Base-by-base conservation (phyloP, 2,888 invertebrate genomes). In the Spodoptera littoralis region DNA sequence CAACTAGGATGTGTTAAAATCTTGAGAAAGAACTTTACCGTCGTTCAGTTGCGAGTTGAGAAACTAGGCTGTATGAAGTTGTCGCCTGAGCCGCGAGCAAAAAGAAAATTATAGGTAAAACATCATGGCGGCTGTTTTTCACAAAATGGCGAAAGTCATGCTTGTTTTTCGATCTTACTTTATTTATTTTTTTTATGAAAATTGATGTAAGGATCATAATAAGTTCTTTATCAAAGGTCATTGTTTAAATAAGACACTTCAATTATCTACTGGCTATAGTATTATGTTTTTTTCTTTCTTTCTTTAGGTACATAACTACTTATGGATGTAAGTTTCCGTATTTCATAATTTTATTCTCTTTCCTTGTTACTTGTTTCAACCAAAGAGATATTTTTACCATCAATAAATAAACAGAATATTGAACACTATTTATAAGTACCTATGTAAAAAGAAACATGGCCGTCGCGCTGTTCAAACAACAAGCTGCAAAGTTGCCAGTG, bases 51-150 rank as follows among this genome's bases (percentile, higher is more conserved):
- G 41, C 59, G 42, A 65, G 47, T 56, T 69, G 22, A n/a, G 24
- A 69, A 72, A 72, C 68, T 72, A 51, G 72, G 59, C 59, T 64
- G 64, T 54, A 63, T 54, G 59, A 45, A 51, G 57, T 57, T 48
- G 24, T 45, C 36, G 71, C 45, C 27, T 27, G 6, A 46, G 68
- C 52, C 43, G 6, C 42, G 11, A 64, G 47, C 3, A 41, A 60
- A 67, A 72, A 54, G 53, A 57, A 64, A 63, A 50, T 56, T 57
- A 36, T 30, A n/a, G 13, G 46, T 24, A 53, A 65, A 60, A 50
- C 65, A 65, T 70, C 52, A 60, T 70, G 42, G 36, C 36, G 36
- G 36, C 36, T 36, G 36, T 22, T 50, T 18, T 55, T 41, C 18
- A 9, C 18, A 5, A 50, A 50, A 54, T n/a, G 47, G 18, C 11